Evolutionary conservation across 2,113 vertebrate species (phyloP).

Genomic region (Corythaixoides concolor): DNA sequence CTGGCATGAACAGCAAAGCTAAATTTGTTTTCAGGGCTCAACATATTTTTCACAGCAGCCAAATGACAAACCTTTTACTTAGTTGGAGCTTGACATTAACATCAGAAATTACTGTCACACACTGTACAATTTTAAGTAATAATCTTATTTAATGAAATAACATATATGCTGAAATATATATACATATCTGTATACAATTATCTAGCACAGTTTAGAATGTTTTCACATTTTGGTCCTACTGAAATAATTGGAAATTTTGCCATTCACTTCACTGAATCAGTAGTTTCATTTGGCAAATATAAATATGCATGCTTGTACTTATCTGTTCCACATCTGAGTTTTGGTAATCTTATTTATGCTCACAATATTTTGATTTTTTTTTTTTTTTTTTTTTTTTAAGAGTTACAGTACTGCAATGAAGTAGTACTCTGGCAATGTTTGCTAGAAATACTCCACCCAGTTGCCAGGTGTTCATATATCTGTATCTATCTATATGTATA

Average conservation of each 20-base stretch:
- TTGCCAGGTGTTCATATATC: background rate
- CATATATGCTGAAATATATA: background rate
- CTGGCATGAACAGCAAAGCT: background rate
- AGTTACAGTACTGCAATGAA: background rate
- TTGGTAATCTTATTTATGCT: background rate
- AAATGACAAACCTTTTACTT: background rate
- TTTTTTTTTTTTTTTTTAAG: background rate
- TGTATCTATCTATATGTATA: background rate
- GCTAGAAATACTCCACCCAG: background rate
- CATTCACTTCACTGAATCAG: background rate
- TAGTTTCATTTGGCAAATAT: background rate
- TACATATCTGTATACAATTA: background rate
- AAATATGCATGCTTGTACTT: background rate
- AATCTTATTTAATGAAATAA: background rate
- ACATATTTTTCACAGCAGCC: background rate
- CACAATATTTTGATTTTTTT: background rate
- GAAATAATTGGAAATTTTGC: background rate
- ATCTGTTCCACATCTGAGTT: background rate
- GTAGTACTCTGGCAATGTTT: background rate
- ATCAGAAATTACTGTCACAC: background rate
- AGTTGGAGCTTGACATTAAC: background rate
- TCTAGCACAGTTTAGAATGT: background rate
- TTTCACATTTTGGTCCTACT: background rate
- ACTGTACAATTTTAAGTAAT: background rate
- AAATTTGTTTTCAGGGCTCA: background rate